phyloP scores from a whole-genome alignment of 1,140 invertebrate genomes.

The Lasioglossum albipes region DNA sequence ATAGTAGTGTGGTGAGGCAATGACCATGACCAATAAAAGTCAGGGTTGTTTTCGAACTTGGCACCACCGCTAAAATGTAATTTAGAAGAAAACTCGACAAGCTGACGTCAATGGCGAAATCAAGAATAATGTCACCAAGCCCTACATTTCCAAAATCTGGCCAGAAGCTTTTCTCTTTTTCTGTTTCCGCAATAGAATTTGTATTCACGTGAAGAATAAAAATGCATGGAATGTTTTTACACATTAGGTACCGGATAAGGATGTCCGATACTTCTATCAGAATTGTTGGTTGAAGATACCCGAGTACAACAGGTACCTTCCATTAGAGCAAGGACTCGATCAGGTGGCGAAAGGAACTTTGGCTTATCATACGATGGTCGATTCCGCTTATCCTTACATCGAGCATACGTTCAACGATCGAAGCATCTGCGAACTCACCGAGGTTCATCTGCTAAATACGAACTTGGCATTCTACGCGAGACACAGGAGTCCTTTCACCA shows the following conservation, averaged over 20 bases:
- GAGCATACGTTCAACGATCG: constrained; percentile 47
- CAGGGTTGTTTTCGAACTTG: too few species aligned
- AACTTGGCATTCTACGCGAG: constrained; percentile 51
- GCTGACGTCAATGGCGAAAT: too few species aligned
- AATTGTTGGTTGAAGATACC: constrained; percentile 56
- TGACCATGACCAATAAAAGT: too few species aligned
- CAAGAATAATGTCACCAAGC: too few species aligned
- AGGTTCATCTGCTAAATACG: constrained; percentile 54
- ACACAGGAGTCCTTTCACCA: constrained; percentile 51
- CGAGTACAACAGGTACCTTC: constrained; percentile 47
- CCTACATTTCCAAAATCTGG: too few species aligned
- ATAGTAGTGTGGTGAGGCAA: too few species aligned
- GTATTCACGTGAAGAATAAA: too few species aligned
- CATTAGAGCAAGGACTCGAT: constrained; percentile 51
- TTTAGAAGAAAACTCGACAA: too few species aligned
- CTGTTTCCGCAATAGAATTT: too few species aligned
- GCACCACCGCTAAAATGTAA: too few species aligned
- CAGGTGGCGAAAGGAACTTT: constrained; percentile 46
- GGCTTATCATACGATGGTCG: constrained; percentile 58
- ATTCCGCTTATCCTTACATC: constrained; percentile 61
- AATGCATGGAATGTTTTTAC: too few species aligned
- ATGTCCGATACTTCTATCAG: constrained; percentile 55
- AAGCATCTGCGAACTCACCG: constrained; percentile 63
- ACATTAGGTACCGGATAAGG: constrained; percentile 39
- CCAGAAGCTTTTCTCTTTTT: too few species aligned